Evolutionary conservation across 2,113 vertebrate species (phyloP), one percentile per base, ranked within the genome.

Genomic region (Phocoena phocoena): DNA sequence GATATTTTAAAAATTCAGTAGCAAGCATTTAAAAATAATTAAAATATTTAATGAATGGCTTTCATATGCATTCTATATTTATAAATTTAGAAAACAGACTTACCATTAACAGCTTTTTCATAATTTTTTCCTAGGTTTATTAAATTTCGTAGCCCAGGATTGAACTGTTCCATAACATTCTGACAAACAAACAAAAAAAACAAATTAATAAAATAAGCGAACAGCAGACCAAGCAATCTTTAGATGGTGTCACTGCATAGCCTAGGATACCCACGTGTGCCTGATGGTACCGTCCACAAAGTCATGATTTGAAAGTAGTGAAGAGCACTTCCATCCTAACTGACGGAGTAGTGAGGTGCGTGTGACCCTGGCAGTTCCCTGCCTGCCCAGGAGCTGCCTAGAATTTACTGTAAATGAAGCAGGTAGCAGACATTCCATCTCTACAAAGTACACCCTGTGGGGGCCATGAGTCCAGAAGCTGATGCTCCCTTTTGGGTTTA

Each of bases 121-220:
- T 99, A 99, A 98, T 98, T 99, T 98, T 99, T 99, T 53, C 99
- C 99, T 36, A 99, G 98, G 98, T 99, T 99, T 98, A 99, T 99
- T 98, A 99, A 99, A 98, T 99, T 99, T 97, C 99, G 99, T 95
- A 99, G 98, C 23, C 99, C 99, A 0, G 99, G 99, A 98, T 99
- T 99, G 98, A 99, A 99, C 96, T 99, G 99, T 88, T 99, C 99
- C 99, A 99, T 99, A 97, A 99, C 99, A 99, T 99, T 99, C 99
- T 99, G 97, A 93, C 70, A 97, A 88, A 97, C 63, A 97, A 94
- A 79, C 26, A 63, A 65, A 65, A 96, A 93, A 97, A 93, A 71
- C 67, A 93, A 95, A 85, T 96, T 97, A 97, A 97, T 0, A 97
- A 87, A 77, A 26, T 33, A 62, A 68, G 47, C 11, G 50, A 82